Base-by-base conservation (phyloP, 2,113 vertebrate species). In the Holacanthus passer region DNA sequence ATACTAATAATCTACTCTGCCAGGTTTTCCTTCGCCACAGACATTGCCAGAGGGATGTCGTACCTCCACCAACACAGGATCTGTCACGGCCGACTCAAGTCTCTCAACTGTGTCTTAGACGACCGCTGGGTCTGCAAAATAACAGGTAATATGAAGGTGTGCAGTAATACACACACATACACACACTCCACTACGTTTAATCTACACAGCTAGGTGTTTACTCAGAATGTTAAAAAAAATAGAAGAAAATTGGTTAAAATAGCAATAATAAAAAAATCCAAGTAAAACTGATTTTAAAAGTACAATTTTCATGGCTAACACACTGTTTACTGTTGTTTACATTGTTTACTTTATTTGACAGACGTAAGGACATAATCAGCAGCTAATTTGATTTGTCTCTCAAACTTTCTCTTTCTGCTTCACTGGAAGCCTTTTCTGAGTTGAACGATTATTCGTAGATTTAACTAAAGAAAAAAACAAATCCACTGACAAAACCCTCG, bases 101-200 rank as follows among this genome's bases (percentile, higher is more conserved):
- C 95, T 7, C 87, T 84, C 3, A 97, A 97, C 91, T 97, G 95
- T 75, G 96, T 97, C 9, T 90, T 96, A 45, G 96, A 97, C 68
- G 96, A 96, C 85, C 93, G 94, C 79, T 97, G 96, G 96, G 95
- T 96, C 87, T 97, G 95, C 91, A 97, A 97, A 92, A 95, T 97
- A 90, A 92, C 96, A 94, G 96, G 95, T 95, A 35, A 31, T 4
- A 22, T 11, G 45, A 48, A 19, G 19, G 45, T 19, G 7, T 53
- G 12, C 11, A 1, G 24, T n/a, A n/a, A n/a, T n/a, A n/a, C n/a
- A n/a, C n/a, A n/a, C n/a, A n/a, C n/a, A n/a, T n/a, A n/a, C n/a
- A n/a, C n/a, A n/a, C n/a, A n/a, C n/a, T n/a, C 13, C 2, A 16
- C 16, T 29, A 31, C 32, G 56, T 19, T 32, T 19, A 45, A 53